Conservation (phyloP, 2,113 vertebrate species). For the Carassius carassius region DNA sequence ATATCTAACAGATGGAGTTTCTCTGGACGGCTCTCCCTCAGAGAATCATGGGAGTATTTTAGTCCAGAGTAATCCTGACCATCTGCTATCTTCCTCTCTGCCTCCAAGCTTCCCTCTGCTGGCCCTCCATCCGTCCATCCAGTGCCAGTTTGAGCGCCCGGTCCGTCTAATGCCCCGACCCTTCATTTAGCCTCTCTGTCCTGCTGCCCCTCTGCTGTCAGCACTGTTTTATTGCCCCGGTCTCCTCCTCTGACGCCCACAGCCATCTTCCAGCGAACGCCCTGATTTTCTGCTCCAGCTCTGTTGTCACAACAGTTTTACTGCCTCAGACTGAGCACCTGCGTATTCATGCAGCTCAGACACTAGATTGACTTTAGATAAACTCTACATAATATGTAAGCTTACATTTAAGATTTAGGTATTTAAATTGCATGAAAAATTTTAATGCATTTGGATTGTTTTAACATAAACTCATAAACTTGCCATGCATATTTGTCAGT, state of each 20-base stretch:
- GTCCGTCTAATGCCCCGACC: neutral
- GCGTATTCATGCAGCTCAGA: neutral
- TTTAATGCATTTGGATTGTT: neutral
- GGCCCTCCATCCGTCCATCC: constrained; percentile 26
- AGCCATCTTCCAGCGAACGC: neutral
- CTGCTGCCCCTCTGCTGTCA: no score
- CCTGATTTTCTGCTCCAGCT: neutral
- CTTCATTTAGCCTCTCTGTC: no score
- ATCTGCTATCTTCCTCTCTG: constrained; percentile 72
- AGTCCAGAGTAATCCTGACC: constrained; percentile 78
- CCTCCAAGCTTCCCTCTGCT: constrained; percentile 36
- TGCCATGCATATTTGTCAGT: neutral
- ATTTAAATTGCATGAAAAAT: neutral
- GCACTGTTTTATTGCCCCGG: neutral
- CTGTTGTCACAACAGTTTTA: neutral
- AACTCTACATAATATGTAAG: neutral
- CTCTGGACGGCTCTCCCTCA: constrained; percentile 68
- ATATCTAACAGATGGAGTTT: constrained; percentile 75
- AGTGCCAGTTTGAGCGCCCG: neutral
- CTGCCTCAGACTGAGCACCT: neutral
- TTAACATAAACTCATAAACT: neutral
- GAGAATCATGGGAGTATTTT: constrained; percentile 77
- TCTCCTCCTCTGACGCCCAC: neutral
- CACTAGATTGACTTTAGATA: neutral
- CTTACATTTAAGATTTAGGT: neutral